Evolutionary conservation across 2,888 invertebrate genomes (phyloP), one percentile per base, ranked within the genome.

Genomic region (Dendrolimus pini): DNA sequence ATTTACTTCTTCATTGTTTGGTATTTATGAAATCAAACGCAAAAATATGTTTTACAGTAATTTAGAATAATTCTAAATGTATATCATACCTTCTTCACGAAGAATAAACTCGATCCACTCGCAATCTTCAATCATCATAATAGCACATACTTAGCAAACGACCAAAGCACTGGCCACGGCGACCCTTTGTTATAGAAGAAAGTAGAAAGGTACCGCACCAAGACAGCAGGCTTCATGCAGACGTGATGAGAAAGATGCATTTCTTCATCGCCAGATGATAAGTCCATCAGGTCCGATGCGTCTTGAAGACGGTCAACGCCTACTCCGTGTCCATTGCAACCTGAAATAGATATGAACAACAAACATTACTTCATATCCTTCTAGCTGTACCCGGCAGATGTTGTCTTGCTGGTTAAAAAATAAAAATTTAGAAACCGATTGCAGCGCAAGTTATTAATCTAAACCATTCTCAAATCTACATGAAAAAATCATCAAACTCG

Each of bases 271-370:
- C 14, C 9, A n/a, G 14, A 47, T 62, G 61, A 59, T 58, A 59
- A 60, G 53, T 58, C 57, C 62, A 56, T 60, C 68, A 13, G 56
- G 47, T 62, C 61, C 58, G 57, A 59, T 14, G 52, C 54, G 59
- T 61, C 69, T 62, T 74, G 71, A 57, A 83, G 69, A 52, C 85
- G 78, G 18, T 80, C 82, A 42, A 67, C 55, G 62, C 58, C 77
- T 89, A 91, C 73, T 91, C 91, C 60, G 91, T 90, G 60, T 91
- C 91, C 91, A 91, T 91, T 52, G 90, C 89, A 67, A 88, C 85
- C 91, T 91, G 78, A 1, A 84, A 82, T 14, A 47, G 30, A 30
- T 65, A 56, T 42, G 54, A 59, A 52, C 7, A 58, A 58, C 55
- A 41, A 52, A 53, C 55, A 41, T 42, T 8, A 47, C 47, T 30